Percentiles rank a stretch among this genome's conserved stretches.
Evolutionary conservation across 2,113 vertebrate species (phyloP).

Genomic region (Cryptotis parvus): DNA sequence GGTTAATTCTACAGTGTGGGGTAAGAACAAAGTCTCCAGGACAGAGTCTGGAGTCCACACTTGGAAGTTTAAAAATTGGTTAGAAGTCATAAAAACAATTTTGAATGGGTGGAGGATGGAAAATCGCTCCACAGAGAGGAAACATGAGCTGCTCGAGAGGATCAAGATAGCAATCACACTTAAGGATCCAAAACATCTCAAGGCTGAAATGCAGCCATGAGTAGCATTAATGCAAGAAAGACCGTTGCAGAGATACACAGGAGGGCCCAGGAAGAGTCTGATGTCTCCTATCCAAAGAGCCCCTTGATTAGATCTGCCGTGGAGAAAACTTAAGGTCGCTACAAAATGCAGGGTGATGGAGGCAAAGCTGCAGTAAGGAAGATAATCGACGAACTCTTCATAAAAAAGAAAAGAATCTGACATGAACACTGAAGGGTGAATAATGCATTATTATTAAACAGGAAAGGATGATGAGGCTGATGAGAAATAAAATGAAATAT

Average conservation of each 20-base stretch:
- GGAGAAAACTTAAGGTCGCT: not conserved
- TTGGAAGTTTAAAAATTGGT: not conserved
- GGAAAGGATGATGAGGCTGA: not conserved
- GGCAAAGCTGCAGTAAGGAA: not conserved
- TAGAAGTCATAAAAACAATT: not conserved
- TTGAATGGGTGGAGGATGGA: not conserved
- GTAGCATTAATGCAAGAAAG: not conserved
- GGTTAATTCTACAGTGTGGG: not conserved
- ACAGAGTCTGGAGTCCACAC: not conserved
- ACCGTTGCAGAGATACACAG: not conserved
- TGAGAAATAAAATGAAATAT: not conserved
- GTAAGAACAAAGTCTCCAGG: not conserved
- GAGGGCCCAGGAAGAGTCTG: not conserved
- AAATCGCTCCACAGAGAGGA: not conserved
- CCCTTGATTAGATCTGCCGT: not conserved
- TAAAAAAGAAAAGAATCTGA: not conserved
- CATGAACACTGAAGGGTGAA: not conserved
- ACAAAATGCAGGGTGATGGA: not conserved
- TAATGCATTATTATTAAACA: not conserved
- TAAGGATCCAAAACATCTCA: not conserved
- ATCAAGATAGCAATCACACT: not conserved
- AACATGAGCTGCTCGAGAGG: not conserved
- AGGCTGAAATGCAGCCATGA: not conserved
- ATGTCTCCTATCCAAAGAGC: not conserved
- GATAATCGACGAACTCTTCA: not conserved